Evolutionary conservation across 2,797 vertebrate genomes (phyloP).

Genomic region (Myiotriccus ornatus): DNA sequence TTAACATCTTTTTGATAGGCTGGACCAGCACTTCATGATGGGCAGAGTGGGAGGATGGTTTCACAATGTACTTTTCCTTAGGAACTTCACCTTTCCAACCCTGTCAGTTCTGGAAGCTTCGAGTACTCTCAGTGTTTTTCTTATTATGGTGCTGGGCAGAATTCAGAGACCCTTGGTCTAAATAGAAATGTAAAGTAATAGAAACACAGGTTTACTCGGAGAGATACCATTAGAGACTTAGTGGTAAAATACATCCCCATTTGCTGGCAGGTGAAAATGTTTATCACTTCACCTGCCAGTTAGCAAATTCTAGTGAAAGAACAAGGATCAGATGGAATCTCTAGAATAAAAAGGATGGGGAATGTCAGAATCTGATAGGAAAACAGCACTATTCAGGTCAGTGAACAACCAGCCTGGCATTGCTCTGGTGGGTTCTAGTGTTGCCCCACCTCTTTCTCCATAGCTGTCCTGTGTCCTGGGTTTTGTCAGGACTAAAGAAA

Average conservation of each 20-base stretch:
- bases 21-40: not conserved
- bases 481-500: not conserved
- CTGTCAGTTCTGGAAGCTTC: not conserved
- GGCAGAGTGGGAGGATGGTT: not conserved
- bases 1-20: rapidly evolving
- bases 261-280: not conserved
- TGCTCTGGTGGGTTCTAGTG: not conserved
- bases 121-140: not conserved
- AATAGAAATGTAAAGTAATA: not conserved
- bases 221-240: not conserved
- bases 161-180: not conserved
- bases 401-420: rapidly evolving
- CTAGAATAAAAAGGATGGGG: not conserved
- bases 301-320: not conserved
- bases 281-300: not conserved
- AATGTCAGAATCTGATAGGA: not conserved
- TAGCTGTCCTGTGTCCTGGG: rapidly evolving
- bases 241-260: not conserved
- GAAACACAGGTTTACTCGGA: not conserved
- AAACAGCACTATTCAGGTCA: not conserved
- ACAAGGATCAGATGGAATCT: not conserved
- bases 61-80: not conserved
- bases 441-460: not conserved
- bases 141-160: not conserved
- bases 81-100: not conserved